Evolutionary conservation across 2,888 invertebrate genomes (phyloP), one percentile per base, ranked within the genome.

Genomic region (Eristalinus sepulchralis): DNA sequence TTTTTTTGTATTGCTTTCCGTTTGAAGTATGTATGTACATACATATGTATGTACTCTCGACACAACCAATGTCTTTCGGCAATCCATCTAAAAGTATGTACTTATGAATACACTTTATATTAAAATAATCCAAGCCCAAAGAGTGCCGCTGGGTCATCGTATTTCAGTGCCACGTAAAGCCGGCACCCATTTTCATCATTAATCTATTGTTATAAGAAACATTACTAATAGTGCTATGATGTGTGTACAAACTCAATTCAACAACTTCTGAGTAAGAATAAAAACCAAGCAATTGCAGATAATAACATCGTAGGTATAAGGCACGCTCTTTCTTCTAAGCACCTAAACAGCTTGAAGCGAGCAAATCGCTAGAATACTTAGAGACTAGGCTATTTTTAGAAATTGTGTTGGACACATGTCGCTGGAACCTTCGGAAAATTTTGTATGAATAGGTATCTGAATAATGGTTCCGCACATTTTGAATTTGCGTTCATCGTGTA

Each of bases 311-410:
- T 47, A 17, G n/a, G 47, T 17, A 6, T n/a, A n/a, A n/a, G n/a
- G n/a, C n/a, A n/a, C n/a, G 5, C 8, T 47, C 17, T 47, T 47
- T 17, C 5, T 17, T 47, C 17, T 8, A 47, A 17, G 5, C n/a
- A 47, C 5, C 6, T 5, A 47, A 47, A 47, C 5, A 17, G 39
- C 1, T 4, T 47, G 39, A n/a, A 47, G 8, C 17, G 4, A 17
- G 1, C 6, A 47, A 47, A 17, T 47, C 4, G 17, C 24, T 11
- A 3, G 0, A 27, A 33, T 31, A 9, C 20, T 62, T 36, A n/a
- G 34, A 13, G 53, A 73, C 22, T 63, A 55, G 10, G n/a, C 34
- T 73, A 73, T 73, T 73, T 36, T 53, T 73, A 73, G 73, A 64
- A 64, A 11, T 64, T 64, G 34, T 63, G 55, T 53, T 63, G 63